Evolutionary conservation across 1,140 invertebrate species (phyloP).

Genomic region (Sipha flava): DNA sequence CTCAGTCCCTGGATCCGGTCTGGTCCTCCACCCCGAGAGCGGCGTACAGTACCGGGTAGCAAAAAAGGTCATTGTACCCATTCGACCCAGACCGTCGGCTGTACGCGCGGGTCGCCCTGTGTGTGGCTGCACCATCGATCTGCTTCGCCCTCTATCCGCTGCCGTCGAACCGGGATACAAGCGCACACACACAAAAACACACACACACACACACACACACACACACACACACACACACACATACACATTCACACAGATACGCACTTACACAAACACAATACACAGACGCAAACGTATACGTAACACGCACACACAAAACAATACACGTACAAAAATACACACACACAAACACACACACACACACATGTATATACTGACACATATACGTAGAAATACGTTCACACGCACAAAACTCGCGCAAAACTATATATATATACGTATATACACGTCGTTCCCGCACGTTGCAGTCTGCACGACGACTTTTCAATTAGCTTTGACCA

Average conservation of each 20-base stretch:
- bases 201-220: too few species aligned
- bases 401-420: not conserved
- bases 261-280: too few species aligned
- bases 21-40: not conserved
- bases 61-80: slow-evolving; percentile 20
- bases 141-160: not conserved
- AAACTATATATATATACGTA: not conserved
- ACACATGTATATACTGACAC: too few species aligned
- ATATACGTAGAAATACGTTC: not conserved
- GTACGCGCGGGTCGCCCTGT: not conserved
- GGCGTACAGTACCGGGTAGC: not conserved
- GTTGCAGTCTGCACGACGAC: slow-evolving; percentile 26
- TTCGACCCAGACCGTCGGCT: slow-evolving; percentile 25
- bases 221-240: too few species aligned
- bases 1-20: slow-evolving; percentile 21
- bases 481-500: slow-evolving; percentile 29
- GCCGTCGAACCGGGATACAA: not conserved
- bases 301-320: not conserved
- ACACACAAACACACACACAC: too few species aligned
- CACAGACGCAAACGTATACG: too few species aligned
- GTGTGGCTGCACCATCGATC: slow-evolving; percentile 29
- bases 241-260: too few species aligned
- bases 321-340: too few species aligned
- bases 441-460: not conserved
- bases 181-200: not conserved